phyloP scores from a whole-genome alignment of 2,113 vertebrate species.

The Daphoenositta chrysoptera region DNA sequence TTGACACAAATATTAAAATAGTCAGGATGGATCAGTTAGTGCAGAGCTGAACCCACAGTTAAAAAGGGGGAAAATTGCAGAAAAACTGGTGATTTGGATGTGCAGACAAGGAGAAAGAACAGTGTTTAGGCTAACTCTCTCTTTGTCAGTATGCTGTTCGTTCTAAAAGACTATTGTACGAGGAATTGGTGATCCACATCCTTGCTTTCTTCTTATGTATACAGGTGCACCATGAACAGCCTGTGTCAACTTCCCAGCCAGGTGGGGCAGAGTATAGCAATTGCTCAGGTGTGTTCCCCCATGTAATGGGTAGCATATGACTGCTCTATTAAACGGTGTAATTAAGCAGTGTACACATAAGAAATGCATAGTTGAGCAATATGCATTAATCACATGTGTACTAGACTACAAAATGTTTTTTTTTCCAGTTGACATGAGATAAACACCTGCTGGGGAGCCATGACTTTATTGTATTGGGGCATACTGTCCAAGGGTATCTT shows the following conservation, averaged over 20 bases:
- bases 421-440: neutral
- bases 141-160: fast-evolving
- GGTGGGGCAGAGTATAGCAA: neutral
- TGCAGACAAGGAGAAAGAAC: neutral
- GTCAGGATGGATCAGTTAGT: neutral
- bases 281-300: neutral
- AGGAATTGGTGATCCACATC: neutral
- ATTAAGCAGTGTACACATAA: neutral
- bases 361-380: neutral
- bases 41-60: neutral
- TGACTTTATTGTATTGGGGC: neutral
- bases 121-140: neutral
- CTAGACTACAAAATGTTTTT: neutral
- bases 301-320: neutral
- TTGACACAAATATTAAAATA: neutral
- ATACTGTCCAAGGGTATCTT: neutral
- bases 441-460: neutral
- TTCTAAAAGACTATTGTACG: neutral
- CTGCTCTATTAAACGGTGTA: neutral
- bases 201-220: neutral
- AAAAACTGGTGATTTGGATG: neutral
- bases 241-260: neutral
- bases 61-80: neutral
- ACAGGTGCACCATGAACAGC: neutral
- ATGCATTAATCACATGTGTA: neutral